Conservation (phyloP, 2,888 invertebrate genomes). For the Parapristionchus giblindavisi region DNA sequence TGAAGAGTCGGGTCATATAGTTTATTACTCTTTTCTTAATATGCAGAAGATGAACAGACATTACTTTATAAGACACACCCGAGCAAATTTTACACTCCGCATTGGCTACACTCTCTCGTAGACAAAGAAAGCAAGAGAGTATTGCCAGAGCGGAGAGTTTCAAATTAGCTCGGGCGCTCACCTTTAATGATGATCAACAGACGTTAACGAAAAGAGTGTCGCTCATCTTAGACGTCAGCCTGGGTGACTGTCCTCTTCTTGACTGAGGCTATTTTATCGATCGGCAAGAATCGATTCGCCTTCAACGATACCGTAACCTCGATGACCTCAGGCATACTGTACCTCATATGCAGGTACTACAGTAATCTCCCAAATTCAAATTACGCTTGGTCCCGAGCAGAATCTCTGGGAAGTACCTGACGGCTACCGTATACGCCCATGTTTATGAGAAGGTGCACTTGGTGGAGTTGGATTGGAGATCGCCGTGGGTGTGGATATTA, state of each 20-base stretch:
- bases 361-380: background rate
- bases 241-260: slow-evolving; percentile 48
- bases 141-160: too few relatives aligned
- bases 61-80: too few relatives aligned
- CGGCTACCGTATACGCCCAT: slow-evolving; percentile 72
- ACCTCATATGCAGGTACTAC: slow-evolving; percentile 61
- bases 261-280: slow-evolving; percentile 45
- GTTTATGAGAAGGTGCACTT: slow-evolving; percentile 80
- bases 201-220: too few relatives aligned
- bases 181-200: too few relatives aligned
- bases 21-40: too few relatives aligned
- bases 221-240: slow-evolving; percentile 40
- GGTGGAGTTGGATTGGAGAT: slow-evolving; percentile 79
- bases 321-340: slow-evolving; percentile 68
- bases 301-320: slow-evolving; percentile 58
- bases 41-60: too few relatives aligned
- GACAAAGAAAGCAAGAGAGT: too few relatives aligned
- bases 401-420: slow-evolving; percentile 47
- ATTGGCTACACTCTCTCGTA: too few relatives aligned
- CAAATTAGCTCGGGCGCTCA: too few relatives aligned
- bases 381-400: slow-evolving; percentile 24
- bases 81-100: too few relatives aligned
- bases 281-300: slow-evolving; percentile 44
- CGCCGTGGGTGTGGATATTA: slow-evolving; percentile 81
- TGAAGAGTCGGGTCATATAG: too few relatives aligned